phyloP scores from a whole-genome alignment of 2,888 invertebrate species.

The Macaria liturata region DNA sequence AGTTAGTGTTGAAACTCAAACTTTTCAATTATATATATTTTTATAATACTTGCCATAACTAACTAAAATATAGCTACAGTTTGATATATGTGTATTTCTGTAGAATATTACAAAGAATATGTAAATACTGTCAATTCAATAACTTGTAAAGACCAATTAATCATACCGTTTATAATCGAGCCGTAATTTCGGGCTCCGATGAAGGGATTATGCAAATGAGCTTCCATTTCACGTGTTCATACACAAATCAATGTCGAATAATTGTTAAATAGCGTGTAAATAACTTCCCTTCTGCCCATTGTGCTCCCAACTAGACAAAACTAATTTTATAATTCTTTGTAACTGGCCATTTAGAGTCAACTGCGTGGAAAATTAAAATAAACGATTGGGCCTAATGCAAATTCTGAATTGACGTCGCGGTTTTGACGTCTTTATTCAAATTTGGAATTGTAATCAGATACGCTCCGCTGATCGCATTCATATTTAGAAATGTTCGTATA shows the following conservation, averaged over 20 bases:
- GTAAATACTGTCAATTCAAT: conserved; percentile 4
- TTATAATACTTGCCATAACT: too few relatives aligned
- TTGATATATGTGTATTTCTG: too few relatives aligned
- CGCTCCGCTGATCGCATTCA: conserved; percentile 64
- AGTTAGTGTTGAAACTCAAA: too few relatives aligned
- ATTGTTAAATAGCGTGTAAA: conserved; percentile 80
- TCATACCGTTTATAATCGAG: conserved; percentile 43
- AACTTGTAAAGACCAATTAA: conserved; percentile 30
- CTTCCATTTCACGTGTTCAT: conserved; percentile 63
- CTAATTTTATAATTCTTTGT: conserved; percentile 68
- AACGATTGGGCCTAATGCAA: conserved; percentile 71
- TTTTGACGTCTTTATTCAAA: conserved; percentile 77
- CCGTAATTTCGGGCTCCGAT: conserved; percentile 52
- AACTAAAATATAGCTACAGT: too few relatives aligned
- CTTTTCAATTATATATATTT: too few relatives aligned
- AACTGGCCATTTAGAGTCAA: conserved; percentile 68
- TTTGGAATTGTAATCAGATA: conserved; percentile 66
- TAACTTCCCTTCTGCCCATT: conserved; percentile 54
- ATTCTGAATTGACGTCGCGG: conserved; percentile 66
- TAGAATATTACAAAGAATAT: not conserved
- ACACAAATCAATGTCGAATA: conserved; percentile 63
- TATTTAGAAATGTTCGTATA: conserved; percentile 56
- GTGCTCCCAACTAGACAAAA: conserved; percentile 61
- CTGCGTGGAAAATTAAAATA: conserved; percentile 80
- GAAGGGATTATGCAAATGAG: conserved; percentile 72